These are phyloP conservation scores for Nemoura dubitans DNA, from an alignment of 2,888 invertebrate genomes.

Conservation along the genomic window DNA sequence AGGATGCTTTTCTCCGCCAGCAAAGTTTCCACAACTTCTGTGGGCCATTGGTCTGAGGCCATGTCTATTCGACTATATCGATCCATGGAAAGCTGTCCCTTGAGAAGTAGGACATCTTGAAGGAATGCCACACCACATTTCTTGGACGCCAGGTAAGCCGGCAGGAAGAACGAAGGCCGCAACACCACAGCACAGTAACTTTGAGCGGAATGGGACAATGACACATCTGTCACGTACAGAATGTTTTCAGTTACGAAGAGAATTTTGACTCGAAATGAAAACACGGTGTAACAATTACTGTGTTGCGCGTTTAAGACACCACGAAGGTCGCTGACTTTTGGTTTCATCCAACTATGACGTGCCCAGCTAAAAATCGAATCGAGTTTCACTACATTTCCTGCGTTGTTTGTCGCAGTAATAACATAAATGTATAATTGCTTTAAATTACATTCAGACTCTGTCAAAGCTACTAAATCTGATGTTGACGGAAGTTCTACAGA, in stretches of 20 bases:
- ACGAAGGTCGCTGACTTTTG: background rate
- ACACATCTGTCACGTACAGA: conserved; percentile 42
- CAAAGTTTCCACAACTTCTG: background rate
- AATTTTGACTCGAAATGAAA: conserved; percentile 33
- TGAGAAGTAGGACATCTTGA: conserved; percentile 27
- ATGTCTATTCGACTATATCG: conserved; percentile 41
- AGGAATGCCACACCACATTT: conserved; percentile 28
- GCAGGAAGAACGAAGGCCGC: conserved; percentile 34
- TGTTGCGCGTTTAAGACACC: background rate
- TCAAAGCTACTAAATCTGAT: conserved; percentile 9
- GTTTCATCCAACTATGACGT: background rate
- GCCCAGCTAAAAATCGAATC: background rate
- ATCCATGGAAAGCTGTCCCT: conserved; percentile 42
- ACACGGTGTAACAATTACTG: background rate
- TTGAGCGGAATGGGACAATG: background rate
- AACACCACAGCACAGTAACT: conserved; percentile 28
- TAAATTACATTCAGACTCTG: background rate
- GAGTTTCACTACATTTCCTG: conserved; percentile 18
- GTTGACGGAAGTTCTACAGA: background rate
- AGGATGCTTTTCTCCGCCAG: background rate
- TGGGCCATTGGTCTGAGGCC: background rate
- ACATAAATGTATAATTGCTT: conserved; percentile 38
- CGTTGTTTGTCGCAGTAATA: conserved; percentile 24
- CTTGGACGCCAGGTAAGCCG: background rate
- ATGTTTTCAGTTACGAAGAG: conserved; percentile 13